Conservation (phyloP, 1,140 invertebrate genomes). For the Lepidotrigona ventralis region DNA sequence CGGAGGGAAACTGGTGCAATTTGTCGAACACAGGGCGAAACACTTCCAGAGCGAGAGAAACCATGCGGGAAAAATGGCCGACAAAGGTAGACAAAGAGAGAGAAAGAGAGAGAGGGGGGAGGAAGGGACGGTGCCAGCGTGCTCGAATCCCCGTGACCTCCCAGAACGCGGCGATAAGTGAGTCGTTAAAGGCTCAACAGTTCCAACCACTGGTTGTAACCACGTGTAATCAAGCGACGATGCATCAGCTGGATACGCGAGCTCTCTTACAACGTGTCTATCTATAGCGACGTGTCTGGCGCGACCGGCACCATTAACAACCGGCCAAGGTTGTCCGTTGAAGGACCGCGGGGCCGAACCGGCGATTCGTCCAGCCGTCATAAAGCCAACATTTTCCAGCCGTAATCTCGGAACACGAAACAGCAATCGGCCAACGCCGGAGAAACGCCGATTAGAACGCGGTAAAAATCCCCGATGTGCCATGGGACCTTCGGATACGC, state of each 20-base stretch:
- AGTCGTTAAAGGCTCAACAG: slow-evolving; percentile 56
- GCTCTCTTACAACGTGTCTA: slow-evolving; percentile 54
- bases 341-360: slow-evolving; percentile 21
- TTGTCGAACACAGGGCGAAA: neutral
- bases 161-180: slow-evolving; percentile 63
- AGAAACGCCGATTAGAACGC: slow-evolving; percentile 51
- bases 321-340: slow-evolving; percentile 27
- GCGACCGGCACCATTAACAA: slow-evolving; percentile 41
- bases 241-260: slow-evolving; percentile 32
- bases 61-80: slow-evolving; percentile 41
- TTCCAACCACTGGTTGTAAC: slow-evolving; percentile 39
- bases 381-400: slow-evolving; percentile 55
- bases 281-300: slow-evolving; percentile 47
- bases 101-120: no score
- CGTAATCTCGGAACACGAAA: slow-evolving; percentile 64
- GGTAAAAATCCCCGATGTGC: slow-evolving; percentile 26
- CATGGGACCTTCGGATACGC: slow-evolving; percentile 13
- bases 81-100: no score
- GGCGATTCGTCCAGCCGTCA: slow-evolving; percentile 46
- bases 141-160: slow-evolving; percentile 52
- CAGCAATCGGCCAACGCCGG: slow-evolving; percentile 48
- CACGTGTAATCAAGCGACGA: slow-evolving; percentile 42
- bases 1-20: slow-evolving; percentile 13
- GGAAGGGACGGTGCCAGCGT: neutral
- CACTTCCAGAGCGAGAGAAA: neutral